Percentiles rank a stretch among this genome's conserved stretches.
phyloP scores from a whole-genome alignment of 2,797 vertebrate species.

The Rhinella marina region DNA sequence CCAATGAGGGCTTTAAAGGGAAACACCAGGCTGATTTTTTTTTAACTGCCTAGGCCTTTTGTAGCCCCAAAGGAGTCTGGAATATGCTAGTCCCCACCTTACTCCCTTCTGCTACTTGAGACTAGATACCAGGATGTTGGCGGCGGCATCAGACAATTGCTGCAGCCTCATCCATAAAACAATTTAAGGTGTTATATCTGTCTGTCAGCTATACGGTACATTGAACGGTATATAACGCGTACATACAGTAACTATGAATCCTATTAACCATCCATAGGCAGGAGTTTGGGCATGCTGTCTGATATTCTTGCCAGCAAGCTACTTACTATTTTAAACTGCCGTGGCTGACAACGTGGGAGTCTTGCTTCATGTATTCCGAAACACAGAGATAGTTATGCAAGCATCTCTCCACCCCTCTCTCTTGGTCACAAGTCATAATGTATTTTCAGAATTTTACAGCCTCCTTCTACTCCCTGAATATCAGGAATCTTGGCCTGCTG shows the following conservation, averaged over 20 bases:
- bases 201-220: no score
- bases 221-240: no score
- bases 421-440: not conserved
- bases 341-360: not conserved
- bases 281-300: not conserved
- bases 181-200: no score
- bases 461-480: not conserved
- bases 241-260: not conserved
- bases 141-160: no score
- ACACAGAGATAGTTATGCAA: not conserved
- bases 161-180: no score
- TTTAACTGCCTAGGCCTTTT: no score
- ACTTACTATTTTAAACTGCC: not conserved
- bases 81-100: no score
- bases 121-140: no score
- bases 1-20: no score
- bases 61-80: no score
- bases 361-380: not conserved
- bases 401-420: not conserved
- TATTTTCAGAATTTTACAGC: not conserved
- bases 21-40: no score
- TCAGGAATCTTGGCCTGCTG: not conserved
- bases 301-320: not conserved
- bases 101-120: no score
- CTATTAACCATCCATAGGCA: not conserved